Conservation (phyloP, 2,888 invertebrate genomes). For the Metalampra italica region DNA sequence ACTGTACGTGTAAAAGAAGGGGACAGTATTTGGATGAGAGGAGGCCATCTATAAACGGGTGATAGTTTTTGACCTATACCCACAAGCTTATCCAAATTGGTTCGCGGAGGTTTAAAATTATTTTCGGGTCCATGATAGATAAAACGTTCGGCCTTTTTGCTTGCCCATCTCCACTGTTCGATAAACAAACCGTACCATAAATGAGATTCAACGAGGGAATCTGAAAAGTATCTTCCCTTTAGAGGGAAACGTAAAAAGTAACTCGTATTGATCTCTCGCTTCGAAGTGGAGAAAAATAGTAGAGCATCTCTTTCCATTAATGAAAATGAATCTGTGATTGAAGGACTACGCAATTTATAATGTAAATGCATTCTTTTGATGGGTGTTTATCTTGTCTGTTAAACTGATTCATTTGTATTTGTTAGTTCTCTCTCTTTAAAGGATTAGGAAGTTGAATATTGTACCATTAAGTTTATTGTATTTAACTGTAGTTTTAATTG, state of each 20-base stretch:
- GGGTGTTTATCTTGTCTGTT: neutral
- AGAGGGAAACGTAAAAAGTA: slow-evolving; percentile 41
- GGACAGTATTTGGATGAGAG: too few species aligned
- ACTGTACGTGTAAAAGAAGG: too few species aligned
- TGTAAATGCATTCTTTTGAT: slow-evolving; percentile 4
- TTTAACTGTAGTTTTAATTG: too few species aligned
- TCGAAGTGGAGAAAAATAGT: slow-evolving; percentile 29
- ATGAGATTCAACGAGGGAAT: slow-evolving; percentile 38
- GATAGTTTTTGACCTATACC: slow-evolving; percentile 13
- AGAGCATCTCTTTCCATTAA: slow-evolving; percentile 14
- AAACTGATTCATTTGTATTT: neutral
- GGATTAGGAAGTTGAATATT: neutral
- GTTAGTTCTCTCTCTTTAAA: neutral
- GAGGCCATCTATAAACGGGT: neutral
- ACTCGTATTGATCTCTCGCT: slow-evolving; percentile 18
- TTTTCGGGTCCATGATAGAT: slow-evolving; percentile 32
- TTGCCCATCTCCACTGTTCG: slow-evolving; percentile 40
- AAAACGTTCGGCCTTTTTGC: slow-evolving; percentile 34
- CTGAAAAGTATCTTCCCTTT: slow-evolving; percentile 34
- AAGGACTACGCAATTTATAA: slow-evolving; percentile 11
- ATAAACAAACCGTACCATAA: slow-evolving; percentile 51
- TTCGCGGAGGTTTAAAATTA: slow-evolving; percentile 37
- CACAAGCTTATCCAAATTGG: slow-evolving; percentile 31
- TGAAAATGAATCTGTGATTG: slow-evolving; percentile 37
- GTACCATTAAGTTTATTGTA: too few species aligned